These are phyloP conservation scores for Cheirogaleus medius DNA, from an alignment of 2,113 vertebrate genomes.

Conservation along the genomic window DNA sequence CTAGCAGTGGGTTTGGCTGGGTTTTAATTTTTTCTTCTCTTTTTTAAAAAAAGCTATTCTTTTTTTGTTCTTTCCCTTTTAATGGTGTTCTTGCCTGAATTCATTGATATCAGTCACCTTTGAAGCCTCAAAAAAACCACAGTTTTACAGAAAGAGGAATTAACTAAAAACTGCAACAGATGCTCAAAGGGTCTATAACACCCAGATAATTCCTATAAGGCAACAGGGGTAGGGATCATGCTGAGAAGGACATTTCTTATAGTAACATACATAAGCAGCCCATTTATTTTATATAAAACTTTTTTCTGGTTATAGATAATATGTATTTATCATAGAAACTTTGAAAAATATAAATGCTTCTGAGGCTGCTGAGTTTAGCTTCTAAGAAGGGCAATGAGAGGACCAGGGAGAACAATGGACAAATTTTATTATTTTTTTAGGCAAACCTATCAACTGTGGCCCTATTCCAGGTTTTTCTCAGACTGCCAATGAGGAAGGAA, in stretches of 20 bases:
- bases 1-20: background rate
- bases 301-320: constrained; percentile 10
- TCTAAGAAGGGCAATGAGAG: constrained; percentile 31
- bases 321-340: constrained; percentile 4
- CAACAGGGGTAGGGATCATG: background rate
- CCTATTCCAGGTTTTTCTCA: constrained; percentile 46
- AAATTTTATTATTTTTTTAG: constrained; percentile 45
- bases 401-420: constrained; percentile 23
- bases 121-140: background rate
- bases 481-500: constrained; percentile 62
- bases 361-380: constrained; percentile 3
- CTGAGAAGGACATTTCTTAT: background rate
- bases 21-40: background rate
- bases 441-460: background rate
- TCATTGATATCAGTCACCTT: background rate
- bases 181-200: background rate
- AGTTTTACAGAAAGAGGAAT: background rate
- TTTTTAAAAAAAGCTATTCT: background rate
- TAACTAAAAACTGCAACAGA: constrained; percentile 18
- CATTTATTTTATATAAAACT: background rate
- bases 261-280: background rate
- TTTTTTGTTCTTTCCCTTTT: constrained; percentile 13
- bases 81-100: background rate
- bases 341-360: constrained; percentile 21
- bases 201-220: background rate